Conservation (phyloP, 2,113 vertebrate species). For the Nerophis ophidion region DNA sequence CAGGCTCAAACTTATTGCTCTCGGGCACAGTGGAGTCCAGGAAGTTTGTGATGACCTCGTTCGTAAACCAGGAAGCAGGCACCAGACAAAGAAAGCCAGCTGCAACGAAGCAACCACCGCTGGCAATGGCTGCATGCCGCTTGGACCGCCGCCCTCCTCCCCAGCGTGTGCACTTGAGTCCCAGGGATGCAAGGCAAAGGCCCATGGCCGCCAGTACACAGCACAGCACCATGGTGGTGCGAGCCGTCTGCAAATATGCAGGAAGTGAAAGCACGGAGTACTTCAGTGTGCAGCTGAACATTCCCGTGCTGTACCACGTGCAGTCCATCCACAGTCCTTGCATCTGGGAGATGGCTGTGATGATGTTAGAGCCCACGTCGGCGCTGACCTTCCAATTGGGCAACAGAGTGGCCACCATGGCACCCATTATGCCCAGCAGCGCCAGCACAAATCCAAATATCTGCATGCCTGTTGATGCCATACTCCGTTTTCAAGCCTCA, state of each 20-base stretch:
- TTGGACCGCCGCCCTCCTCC: conserved; percentile 81
- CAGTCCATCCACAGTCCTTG: conserved; percentile 99
- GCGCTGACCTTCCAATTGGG: conserved; percentile 93
- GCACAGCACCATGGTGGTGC: conserved; percentile 90
- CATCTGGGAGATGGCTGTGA: conserved; percentile 86
- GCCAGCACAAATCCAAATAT: conserved; percentile 88
- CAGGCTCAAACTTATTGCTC: conserved; percentile 88
- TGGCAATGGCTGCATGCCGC: conserved; percentile 78
- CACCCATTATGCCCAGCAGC: conserved; percentile 79
- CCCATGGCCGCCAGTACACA: conserved; percentile 84
- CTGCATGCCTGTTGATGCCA: conserved; percentile 86
- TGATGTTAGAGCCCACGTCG: conserved; percentile 83
- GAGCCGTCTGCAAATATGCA: conserved; percentile 83
- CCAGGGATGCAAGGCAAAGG: conserved; percentile 80
- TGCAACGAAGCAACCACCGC: conserved; percentile 79
- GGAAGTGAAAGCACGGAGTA: conserved; percentile 85
- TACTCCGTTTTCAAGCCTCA: conserved; percentile 60
- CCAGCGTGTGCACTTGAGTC: conserved; percentile 88
- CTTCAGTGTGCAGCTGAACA: conserved; percentile 92
- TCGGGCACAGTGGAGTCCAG: conserved; percentile 83
- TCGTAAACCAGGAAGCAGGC: conserved; percentile 89
- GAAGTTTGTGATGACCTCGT: conserved; percentile 86
- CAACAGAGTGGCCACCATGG: conserved; percentile 83
- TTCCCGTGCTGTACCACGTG: conserved; percentile 94
- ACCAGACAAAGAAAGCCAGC: conserved; percentile 82